Percentiles rank a stretch among this genome's conserved stretches.
Conservation (phyloP, 2,888 invertebrate species). For the Serripes groenlandicus region DNA sequence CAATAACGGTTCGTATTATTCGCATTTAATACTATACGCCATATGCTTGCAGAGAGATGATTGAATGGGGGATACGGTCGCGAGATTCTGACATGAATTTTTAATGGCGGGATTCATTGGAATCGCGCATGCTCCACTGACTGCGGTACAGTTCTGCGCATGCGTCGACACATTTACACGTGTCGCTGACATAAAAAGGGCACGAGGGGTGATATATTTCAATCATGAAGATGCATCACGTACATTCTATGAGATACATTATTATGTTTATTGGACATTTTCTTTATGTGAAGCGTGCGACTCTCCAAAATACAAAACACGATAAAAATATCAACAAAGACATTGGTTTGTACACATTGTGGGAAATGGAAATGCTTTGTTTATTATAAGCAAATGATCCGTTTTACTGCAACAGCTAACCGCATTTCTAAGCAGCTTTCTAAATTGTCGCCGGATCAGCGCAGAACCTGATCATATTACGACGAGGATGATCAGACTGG, state of each 20-base stretch:
- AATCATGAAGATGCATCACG: slow-evolving; percentile 18
- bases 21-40: slow-evolving; percentile 55
- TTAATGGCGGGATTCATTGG: slow-evolving; percentile 54
- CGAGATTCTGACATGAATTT: slow-evolving; percentile 55
- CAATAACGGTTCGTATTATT: slow-evolving; percentile 44
- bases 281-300: not conserved
- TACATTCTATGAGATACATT: not conserved
- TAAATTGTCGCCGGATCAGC: too few species aligned
- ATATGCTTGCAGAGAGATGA: slow-evolving; percentile 53
- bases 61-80: slow-evolving; percentile 51
- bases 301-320: not conserved
- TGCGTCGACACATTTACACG: slow-evolving; percentile 37
- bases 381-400: not conserved
- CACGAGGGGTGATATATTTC: slow-evolving; percentile 38
- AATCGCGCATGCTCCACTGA: slow-evolving; percentile 55
- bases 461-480: too few species aligned
- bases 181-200: slow-evolving; percentile 27
- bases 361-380: not conserved
- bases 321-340: not conserved
- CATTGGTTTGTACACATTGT: not conserved
- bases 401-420: not conserved
- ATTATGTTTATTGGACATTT: not conserved
- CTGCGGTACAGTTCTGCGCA: slow-evolving; percentile 4
- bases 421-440: too few species aligned
- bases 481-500: too few species aligned